Evolutionary conservation across 1,140 invertebrate genomes (phyloP).

Genomic region (Dendroctonus valens): DNA sequence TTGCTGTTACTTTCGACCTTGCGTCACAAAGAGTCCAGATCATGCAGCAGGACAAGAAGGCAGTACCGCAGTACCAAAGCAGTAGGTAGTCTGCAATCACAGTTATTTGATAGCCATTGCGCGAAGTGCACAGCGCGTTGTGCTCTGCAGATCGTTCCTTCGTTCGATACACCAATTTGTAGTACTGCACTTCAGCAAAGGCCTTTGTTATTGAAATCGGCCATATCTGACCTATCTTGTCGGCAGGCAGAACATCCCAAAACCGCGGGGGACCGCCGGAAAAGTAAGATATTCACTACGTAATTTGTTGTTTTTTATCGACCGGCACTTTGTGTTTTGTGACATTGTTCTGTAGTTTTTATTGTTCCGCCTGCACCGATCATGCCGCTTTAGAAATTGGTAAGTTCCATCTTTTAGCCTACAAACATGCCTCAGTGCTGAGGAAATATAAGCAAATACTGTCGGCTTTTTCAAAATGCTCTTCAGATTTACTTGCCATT

Average conservation of each 20-base stretch:
- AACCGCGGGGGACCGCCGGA: conserved; percentile 5
- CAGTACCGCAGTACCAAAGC: conserved; percentile 26
- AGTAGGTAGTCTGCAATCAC: conserved; percentile 32
- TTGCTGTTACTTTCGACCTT: conserved; percentile 31
- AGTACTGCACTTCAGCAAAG: conserved; percentile 20
- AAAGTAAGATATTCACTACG: conserved; percentile 11
- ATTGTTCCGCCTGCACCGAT: too few species aligned
- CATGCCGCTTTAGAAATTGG: too few species aligned
- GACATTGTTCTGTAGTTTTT: too few species aligned
- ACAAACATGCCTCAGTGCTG: too few species aligned
- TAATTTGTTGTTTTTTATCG: neutral
- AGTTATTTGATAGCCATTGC: conserved; percentile 34
- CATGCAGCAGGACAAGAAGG: conserved; percentile 31
- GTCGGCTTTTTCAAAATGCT: too few species aligned
- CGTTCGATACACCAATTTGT: conserved; percentile 21
- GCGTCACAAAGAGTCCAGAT: conserved; percentile 32
- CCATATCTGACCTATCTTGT: conserved; percentile 19
- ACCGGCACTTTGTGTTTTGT: too few species aligned
- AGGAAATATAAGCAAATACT: too few species aligned
- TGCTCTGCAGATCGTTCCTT: conserved; percentile 22
- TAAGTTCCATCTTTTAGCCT: too few species aligned
- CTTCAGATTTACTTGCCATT: too few species aligned
- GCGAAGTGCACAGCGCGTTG: conserved; percentile 23
- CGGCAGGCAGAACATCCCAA: conserved; percentile 1
- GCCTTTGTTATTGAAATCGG: conserved; percentile 25